Evolutionary conservation across 2,888 invertebrate species (phyloP), one percentile per base, ranked within the genome.

Genomic region (Timema cristinae): DNA sequence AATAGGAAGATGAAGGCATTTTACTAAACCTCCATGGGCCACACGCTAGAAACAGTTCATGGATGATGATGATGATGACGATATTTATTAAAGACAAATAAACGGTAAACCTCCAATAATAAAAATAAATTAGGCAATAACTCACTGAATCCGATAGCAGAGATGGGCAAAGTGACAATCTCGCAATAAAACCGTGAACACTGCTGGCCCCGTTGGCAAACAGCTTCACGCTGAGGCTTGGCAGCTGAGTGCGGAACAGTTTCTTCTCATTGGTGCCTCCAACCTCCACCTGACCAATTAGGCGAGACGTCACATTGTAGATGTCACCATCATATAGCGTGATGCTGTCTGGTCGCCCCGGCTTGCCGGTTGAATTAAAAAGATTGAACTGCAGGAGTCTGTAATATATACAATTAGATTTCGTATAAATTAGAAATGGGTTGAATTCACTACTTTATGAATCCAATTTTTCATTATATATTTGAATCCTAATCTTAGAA

Each of bases 111-210:
- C n/a, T n/a, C n/a, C n/a, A 32, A 2, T 32, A 32, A 32, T 32
- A 32, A 4, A 32, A 32, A 32, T 4, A 32, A 32, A 32, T 4
- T 32, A 2, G 32, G 32, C 32, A 32, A 66, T 51, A 75, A 88
- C 92, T 90, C 84, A 94, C 94, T 93, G 78, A 94, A 91, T 79
- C 93, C 94, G 81, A 94, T 91, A 8, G 92, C 92, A 63, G 95
- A 94, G 79, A 95, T 93, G 0, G 99, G 98, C 59, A 98, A 84
- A 0, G 97, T 96, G 0, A 98, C 92, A 69, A 99, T 90, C 85
- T 99, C 98, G 98, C 99, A 75, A 99, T 93, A 80, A 99, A 99
- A 48, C 99, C 99, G 82, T 97, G 93, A 15, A 88, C 87, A n/a
- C 91, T 91, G 50, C 96, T 94, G 0, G 98, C 98, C 48, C 98